Conservation (phyloP, 1,140 invertebrate species). For the Heterodera schachtii region DNA sequence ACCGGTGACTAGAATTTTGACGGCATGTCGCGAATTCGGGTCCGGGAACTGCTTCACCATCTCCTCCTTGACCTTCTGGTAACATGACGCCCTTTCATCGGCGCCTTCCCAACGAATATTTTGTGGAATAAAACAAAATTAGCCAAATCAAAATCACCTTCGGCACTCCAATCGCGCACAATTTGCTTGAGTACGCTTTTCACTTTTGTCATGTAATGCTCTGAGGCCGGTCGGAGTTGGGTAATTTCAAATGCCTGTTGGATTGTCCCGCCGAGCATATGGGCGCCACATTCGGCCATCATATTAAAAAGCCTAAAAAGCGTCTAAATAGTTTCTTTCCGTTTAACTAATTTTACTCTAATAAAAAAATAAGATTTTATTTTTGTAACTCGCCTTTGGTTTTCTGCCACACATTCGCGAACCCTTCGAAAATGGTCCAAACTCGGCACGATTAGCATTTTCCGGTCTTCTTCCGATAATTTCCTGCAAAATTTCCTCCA, state of each 20-base stretch:
- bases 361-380: conserved; percentile 3
- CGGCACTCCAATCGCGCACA: conserved; percentile 88
- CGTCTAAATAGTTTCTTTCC: not conserved
- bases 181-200: conserved; percentile 91
- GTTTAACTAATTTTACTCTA: no score
- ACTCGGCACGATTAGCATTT: conserved; percentile 16
- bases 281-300: conserved; percentile 33
- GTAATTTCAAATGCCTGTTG: conserved; percentile 27
- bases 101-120: conserved; percentile 20
- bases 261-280: conserved; percentile 32
- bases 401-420: conserved; percentile 33
- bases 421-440: conserved; percentile 29
- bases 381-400: conserved; percentile 30
- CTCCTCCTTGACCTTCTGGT: conserved; percentile 82
- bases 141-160: conserved; percentile 71
- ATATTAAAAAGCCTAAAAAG: conserved; percentile 34
- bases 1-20: conserved; percentile 83
- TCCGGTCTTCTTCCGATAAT: conserved; percentile 24
- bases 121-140: conserved; percentile 16
- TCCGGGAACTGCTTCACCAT: conserved; percentile 74
- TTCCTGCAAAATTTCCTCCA: conserved; percentile 22
- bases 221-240: conserved; percentile 33
- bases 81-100: conserved; percentile 81
- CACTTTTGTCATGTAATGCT: conserved; percentile 76
- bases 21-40: conserved; percentile 10